Evolutionary conservation across 2,888 invertebrate species (phyloP).

Genomic region (Troides helena): DNA sequence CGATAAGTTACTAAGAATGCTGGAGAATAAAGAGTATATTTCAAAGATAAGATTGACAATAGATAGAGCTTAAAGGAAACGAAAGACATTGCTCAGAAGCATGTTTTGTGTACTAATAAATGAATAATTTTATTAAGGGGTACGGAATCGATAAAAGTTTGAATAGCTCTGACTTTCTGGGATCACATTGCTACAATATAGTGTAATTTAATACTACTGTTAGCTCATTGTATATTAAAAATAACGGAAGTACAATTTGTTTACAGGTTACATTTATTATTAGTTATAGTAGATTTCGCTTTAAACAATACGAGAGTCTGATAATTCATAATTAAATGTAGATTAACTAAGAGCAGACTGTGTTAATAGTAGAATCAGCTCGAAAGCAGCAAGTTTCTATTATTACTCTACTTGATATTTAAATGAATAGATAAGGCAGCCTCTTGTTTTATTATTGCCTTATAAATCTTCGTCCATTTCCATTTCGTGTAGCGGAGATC

Average conservation of each 20-base stretch:
- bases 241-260: neutral
- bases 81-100: no score
- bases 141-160: no score
- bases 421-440: conserved; percentile 4
- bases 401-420: conserved; percentile 4
- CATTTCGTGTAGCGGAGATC: conserved; percentile 5
- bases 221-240: no score
- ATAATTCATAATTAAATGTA: conserved; percentile 15
- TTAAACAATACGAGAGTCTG: neutral
- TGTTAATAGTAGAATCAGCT: conserved; percentile 15
- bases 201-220: no score
- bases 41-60: no score
- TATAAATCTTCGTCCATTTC: conserved; percentile 8
- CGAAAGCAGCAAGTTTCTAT: conserved; percentile 6
- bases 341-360: conserved; percentile 14
- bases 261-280: neutral
- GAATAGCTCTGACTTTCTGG: no score
- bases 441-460: conserved; percentile 10
- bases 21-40: no score
- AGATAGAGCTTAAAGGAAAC: no score
- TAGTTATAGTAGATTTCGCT: conserved; percentile 11
- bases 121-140: no score
- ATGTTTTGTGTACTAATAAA: no score
- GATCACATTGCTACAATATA: no score
- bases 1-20: no score